Conservation (phyloP, 1,140 invertebrate genomes). For the Ceratosolen solmsi region DNA sequence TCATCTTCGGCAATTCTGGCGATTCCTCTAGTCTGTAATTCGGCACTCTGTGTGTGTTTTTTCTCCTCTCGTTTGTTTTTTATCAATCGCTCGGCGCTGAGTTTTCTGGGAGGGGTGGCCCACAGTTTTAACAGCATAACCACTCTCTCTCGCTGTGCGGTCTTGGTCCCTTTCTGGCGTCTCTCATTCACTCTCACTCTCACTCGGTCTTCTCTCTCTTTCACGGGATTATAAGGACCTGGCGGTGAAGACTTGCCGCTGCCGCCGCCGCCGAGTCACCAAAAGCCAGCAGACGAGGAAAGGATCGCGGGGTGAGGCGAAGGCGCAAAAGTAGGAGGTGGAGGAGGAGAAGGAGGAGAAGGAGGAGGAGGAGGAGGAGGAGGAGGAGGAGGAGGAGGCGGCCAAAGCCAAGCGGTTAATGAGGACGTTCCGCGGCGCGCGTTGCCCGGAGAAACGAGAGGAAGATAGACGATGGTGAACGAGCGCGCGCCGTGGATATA, state of each 20-base stretch:
- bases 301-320: background rate
- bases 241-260: background rate
- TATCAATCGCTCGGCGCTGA: conserved; percentile 49
- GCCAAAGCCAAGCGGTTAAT: conserved; percentile 25
- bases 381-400: background rate
- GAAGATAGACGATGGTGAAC: conserved; percentile 33
- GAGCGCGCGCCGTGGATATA: background rate
- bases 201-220: conserved; percentile 39
- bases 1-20: background rate
- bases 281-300: background rate
- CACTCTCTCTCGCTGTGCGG: conserved; percentile 31
- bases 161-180: background rate
- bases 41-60: background rate
- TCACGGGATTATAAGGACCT: conserved; percentile 35
- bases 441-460: conserved; percentile 38
- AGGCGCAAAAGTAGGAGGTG: too few relatives aligned
- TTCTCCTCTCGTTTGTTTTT: conserved; percentile 10
- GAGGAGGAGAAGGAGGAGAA: background rate
- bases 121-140: conserved; percentile 41
- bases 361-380: background rate
- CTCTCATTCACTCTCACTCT: conserved; percentile 43
- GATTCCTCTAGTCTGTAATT: background rate
- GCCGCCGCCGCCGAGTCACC: conserved; percentile 12
- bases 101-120: conserved; percentile 8
- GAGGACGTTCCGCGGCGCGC: conserved; percentile 41